Base-by-base conservation (phyloP, 2,113 vertebrate genomes). In the Chaetops frenatus region DNA sequence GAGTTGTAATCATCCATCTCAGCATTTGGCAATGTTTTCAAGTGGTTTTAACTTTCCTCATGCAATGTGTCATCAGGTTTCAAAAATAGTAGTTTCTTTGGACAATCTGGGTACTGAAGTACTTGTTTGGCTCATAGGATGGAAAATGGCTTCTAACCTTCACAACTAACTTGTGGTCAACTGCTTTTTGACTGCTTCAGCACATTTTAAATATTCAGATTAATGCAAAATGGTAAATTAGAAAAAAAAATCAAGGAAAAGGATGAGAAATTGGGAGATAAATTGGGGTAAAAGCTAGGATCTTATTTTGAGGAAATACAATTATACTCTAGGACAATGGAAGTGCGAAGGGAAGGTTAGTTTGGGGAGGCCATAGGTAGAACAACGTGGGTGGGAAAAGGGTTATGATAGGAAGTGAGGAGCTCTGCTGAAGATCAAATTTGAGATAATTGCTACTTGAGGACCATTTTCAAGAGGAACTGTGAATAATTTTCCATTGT, bases 1-100 rank as follows among this genome's bases (percentile, higher is more conserved):
- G 38, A 65, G 21, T 33, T 85, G 47, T 69, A 81, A 93, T 91
- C 87, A 93, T 66, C 95, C 78, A 65, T 91, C 42, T 81, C 44
- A 87, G 77, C 73, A 79, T 80, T 94, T 95, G 90, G 50, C 84
- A 93, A 7, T 44, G 51, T 22, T 84, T 94, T 65, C 86, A 66
- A 90, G 57, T 36, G 33, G 42, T 45, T 92, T 87, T 82, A 81
- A 48, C 77, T 93, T 81, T 45, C 83, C 76, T 90, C 38, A 51
- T 48, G 23, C 54, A 56, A 35, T 48, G 23, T 92, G 73, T 92
- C 87, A 69, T 89, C 42, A 18, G 25, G 45, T 48, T 89, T 92
- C 33, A 92, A 69, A 91, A 95, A 82, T 15, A 76, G 38, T 20
- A 3, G 6, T 69, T 94, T 79, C 54, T 89, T 76, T 81, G 89